Evolutionary conservation across 2,113 vertebrate genomes (phyloP), one percentile per base, ranked within the genome.

Genomic region (Rhinogobius similis): DNA sequence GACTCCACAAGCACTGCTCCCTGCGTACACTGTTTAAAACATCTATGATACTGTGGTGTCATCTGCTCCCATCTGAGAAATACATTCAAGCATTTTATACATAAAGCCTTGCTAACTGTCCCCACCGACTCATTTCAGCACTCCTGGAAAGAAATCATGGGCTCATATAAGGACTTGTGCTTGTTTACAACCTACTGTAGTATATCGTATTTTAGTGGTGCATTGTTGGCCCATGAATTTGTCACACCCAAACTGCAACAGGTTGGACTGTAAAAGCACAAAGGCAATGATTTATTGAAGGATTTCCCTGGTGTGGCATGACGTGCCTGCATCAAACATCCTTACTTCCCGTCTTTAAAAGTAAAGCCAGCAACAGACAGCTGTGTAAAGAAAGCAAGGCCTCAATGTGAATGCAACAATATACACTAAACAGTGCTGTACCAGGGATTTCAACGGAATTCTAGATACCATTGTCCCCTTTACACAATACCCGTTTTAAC

Each of bases 181-280:
- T 73, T 68, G n/a, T 62, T 69, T 48, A 32, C 5, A 23, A 66
- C 59, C 16, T 67, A 20, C 10, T 20, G 21, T 46, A 12, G 23
- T 46, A 52, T 20, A 8, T 32, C 4, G 1, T 36, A 70, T 58
- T 58, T 36, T 36, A 36, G 18, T 21, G 26, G 10, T 61, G 32
- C 16, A 36, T 36, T 63, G 32, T 67, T 26, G 12, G 29, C 69
- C 73, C 21, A 63, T 21, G 21, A 61, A 36, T 61, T 61, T 36
- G 71, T 50, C 72, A 67, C 71, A 70, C 79, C 85, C 69, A 38
- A 36, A 81, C 14, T 74, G 70, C 61, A 82, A 86, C 61, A 38
- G 20, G 64, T 67, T 75, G 3, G 38, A 74, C 63, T 52, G 41
- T 24, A 61, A 32, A 62, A 62, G 62, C 56, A 76, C 29, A 75